Evolutionary conservation across 2,113 vertebrate genomes (phyloP).

Genomic region (Dicaeum eximium): DNA sequence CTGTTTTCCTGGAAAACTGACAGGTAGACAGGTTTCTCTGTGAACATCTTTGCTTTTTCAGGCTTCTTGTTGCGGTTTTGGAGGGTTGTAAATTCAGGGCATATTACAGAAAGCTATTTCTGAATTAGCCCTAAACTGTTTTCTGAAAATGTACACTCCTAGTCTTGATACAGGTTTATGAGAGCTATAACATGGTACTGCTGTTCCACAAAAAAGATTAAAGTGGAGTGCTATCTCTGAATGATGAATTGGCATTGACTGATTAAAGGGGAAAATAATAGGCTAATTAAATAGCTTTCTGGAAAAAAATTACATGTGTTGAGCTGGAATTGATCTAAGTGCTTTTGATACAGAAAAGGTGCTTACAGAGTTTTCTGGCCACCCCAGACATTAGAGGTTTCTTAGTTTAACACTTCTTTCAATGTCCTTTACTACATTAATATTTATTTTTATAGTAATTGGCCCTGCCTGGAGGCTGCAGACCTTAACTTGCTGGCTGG

Average conservation of each 20-base stretch:
- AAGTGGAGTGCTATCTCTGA: neutral
- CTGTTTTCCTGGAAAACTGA: neutral
- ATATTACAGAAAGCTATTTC: neutral
- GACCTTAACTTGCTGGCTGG: neutral
- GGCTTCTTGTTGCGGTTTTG: neutral
- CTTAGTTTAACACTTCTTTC: neutral
- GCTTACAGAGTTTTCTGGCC: neutral
- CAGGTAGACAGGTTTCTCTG: neutral
- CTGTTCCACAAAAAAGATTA: neutral
- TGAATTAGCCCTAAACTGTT: neutral
- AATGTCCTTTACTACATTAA: neutral
- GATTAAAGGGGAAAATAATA: neutral
- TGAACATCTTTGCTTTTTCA: neutral
- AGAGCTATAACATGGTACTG: neutral
- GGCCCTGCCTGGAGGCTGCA: neutral
- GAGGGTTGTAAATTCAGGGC: neutral
- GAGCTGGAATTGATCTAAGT: neutral
- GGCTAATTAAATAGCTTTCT: neutral
- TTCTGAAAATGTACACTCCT: neutral
- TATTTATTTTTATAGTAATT: neutral
- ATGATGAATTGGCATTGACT: neutral
- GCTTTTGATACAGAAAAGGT: neutral
- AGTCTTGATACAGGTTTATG: neutral
- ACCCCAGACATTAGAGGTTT: neutral
- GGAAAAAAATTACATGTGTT: neutral